Evolutionary conservation across 1,140 invertebrate genomes (phyloP), one percentile per base, ranked within the genome.

Genomic region (Panagrolaimus sp.): DNA sequence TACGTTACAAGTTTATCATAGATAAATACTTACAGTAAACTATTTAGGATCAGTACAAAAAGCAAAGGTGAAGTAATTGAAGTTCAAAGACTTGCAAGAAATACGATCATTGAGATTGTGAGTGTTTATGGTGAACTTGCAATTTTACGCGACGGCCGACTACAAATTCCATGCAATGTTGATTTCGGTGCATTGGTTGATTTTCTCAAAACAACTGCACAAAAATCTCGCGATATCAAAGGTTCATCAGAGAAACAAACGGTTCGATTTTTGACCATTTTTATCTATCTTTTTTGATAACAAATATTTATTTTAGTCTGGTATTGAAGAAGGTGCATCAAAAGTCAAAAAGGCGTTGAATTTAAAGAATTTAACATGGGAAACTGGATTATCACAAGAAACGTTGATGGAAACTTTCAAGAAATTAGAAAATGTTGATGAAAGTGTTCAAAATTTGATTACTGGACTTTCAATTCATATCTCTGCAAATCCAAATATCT

Each of bases 141-240:
- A 17, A 26, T 77, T 10, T 14, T 70, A 4, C 21, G 24, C 14
- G 65, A 79, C 14, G 77, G 77, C 17, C 67, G 69, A 24, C 58
- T 77, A 7, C 77, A 79, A 64, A 77, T 77, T n/a, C 75, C 75
- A 21, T 77, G 77, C 55, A 78, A 70, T 44, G 75, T 77, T 43
- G 73, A 80, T 43, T 47, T 44, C 28, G n/a, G 44, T 14, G 10
- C 70, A 15, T 44, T 77, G 14, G 67, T 67, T 14, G 43, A 75
- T 6, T 77, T 77, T 68, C 43, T 77, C 5, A 21, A 26, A 14
- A 58, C 52, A 58, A 58, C 28, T 1, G 66, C 43, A 38, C 62
- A 78, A 45, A 47, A 14, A 14, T 12, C 63, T 12, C 6, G 5
- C 5, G 9, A 21, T 24, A 67, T 1, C 14, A 24, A 70, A 46